Conservation (phyloP, 2,113 vertebrate species). For the Mormoops blainvillei region DNA sequence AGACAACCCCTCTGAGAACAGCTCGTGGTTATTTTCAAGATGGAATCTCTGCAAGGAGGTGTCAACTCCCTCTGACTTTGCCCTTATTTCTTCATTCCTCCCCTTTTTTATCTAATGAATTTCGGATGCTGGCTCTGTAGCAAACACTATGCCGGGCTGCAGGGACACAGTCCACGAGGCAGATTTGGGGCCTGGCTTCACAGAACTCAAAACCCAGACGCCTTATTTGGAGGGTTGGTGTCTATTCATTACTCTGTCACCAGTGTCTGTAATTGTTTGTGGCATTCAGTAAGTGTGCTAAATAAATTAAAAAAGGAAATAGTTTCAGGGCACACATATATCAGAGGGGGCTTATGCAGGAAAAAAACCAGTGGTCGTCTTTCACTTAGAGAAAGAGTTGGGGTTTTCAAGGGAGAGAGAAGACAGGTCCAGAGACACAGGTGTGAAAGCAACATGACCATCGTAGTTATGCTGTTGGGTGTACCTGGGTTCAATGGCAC, state of each 20-base stretch:
- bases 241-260: background rate
- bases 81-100: background rate
- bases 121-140: background rate
- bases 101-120: background rate
- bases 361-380: background rate
- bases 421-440: background rate
- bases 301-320: background rate
- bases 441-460: background rate
- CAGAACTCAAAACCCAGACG: background rate
- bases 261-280: background rate
- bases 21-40: background rate
- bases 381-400: background rate
- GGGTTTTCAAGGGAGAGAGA: background rate
- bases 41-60: background rate
- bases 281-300: background rate
- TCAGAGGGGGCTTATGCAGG: background rate
- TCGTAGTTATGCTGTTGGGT: accelerated
- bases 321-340: background rate
- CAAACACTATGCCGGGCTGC: background rate
- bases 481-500: background rate
- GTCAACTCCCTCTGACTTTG: background rate
- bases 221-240: background rate
- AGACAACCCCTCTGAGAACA: background rate
- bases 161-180: background rate
- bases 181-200: background rate